Evolutionary conservation across 1,140 invertebrate species (phyloP).

Genomic region (Lepidurus arcticus): DNA sequence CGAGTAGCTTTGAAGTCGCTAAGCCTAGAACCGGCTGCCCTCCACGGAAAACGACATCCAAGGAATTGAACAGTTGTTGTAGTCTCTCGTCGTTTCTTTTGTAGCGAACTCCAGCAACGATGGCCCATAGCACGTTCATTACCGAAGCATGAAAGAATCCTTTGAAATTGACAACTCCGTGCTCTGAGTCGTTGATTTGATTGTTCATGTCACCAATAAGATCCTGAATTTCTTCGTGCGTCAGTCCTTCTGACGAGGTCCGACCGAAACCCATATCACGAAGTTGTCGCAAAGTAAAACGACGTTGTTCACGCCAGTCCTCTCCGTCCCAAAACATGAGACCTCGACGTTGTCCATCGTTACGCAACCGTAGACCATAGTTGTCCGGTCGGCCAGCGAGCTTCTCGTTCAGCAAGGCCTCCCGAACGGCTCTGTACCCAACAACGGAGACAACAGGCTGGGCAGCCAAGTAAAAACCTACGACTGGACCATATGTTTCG

Average conservation of each 20-base stretch:
- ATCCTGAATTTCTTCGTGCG: constrained; percentile 32
- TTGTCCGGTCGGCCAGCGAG: constrained; percentile 66
- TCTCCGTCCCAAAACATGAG: constrained; percentile 32
- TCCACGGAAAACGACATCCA: constrained; percentile 27
- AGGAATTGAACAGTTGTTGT: constrained; percentile 23
- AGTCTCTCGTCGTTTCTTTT: constrained; percentile 23
- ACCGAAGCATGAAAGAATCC: constrained; percentile 29
- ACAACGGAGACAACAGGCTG: constrained; percentile 51
- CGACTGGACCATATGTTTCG: constrained; percentile 45
- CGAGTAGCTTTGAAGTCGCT: constrained; percentile 23
- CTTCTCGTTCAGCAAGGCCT: constrained; percentile 57
- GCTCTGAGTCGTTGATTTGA: background rate
- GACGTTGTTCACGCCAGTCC: constrained; percentile 30
- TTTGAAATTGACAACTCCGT: background rate
- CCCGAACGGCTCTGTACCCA: constrained; percentile 55
- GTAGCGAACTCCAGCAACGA: constrained; percentile 27
- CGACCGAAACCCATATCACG: constrained; percentile 35
- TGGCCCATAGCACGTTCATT: constrained; percentile 31
- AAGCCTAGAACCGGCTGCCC: constrained; percentile 20
- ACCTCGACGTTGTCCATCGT: background rate
- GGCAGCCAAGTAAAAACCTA: constrained; percentile 60
- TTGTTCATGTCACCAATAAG: constrained; percentile 25
- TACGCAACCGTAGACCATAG: constrained; percentile 6
- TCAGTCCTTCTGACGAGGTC: constrained; percentile 29
- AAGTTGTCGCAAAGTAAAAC: constrained; percentile 34